Evolutionary conservation across 2,888 invertebrate species (phyloP), one percentile per base, ranked within the genome.

Genomic region (Diadromus collaris): DNA sequence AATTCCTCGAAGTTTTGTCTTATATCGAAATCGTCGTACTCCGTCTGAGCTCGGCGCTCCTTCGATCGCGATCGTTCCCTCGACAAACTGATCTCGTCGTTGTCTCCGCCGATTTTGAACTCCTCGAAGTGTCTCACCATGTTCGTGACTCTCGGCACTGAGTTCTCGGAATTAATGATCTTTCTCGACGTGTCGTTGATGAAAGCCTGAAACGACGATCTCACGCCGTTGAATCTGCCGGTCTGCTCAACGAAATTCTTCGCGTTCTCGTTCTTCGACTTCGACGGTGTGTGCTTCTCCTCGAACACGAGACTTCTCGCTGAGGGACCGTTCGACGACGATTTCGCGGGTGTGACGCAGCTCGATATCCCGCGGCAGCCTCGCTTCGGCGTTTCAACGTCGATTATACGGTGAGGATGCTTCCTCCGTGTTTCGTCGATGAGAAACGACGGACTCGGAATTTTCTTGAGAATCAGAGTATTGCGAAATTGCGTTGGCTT

Each of bases 1-100:
- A 96, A 96, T 88, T 96, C 96, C 87, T 96, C 96, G 87, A 96
- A 96, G 90, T 95, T 95, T 88, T 95, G 95, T 80, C 95, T 93
- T 85, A 95, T 92, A 87, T 95, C 95, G 86, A 94, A 94, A 85
- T 93, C 94, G 46, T 89, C 85, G 48, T 86, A 84, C 7, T 88
- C 87, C 10, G 78, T 16, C 5, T 78, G 85, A 7, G 72, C 54
- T n/a, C 83, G 70, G 34, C 83, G 81, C n/a, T 88, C 87, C 48
- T 85, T 87, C 24, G 84, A 46, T 34, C 74, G 83, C 46, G 82
- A 60, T 27, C 44, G 63, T 27, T 71, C 78, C 56, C 74, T 58
- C 32, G 78, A 16, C 24, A 71, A n/a, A 13, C 61, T 76, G 16
- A 83, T 77, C n/a, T 85, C 84, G 4, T 87, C 85, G 7, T 82